phyloP scores from a whole-genome alignment of 1,140 invertebrate species.

The Venustaconcha ellipsiformis region DNA sequence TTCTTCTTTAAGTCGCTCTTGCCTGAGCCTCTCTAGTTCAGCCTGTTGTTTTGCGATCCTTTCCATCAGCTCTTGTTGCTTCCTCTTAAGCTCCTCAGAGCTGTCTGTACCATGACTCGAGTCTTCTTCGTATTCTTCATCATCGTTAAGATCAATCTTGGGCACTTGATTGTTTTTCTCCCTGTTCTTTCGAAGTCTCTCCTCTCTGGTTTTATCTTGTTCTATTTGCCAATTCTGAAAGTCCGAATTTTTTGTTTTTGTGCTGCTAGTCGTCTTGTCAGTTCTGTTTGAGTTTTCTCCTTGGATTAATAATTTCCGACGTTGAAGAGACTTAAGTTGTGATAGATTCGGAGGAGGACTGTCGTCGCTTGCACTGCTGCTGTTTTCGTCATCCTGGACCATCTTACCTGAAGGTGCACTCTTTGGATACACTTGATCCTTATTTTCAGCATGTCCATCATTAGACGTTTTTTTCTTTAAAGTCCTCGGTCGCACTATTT shows the following conservation, averaged over 20 bases:
- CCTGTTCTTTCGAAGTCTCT: not conserved
- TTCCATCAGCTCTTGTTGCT: slow-evolving; percentile 30
- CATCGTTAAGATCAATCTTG: slow-evolving; percentile 6
- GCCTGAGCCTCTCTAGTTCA: slow-evolving; percentile 19
- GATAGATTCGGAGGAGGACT: slow-evolving; percentile 16
- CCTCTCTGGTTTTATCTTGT: slow-evolving; percentile 35
- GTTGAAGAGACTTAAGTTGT: slow-evolving; percentile 21
- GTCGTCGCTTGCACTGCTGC: slow-evolving; percentile 13
- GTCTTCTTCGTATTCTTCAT: slow-evolving; percentile 14
- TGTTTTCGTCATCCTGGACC: not conserved
- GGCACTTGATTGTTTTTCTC: slow-evolving; percentile 1
- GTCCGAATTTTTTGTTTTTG: slow-evolving; percentile 31
- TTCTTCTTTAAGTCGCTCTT: slow-evolving; percentile 19
- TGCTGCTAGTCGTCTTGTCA: not conserved
- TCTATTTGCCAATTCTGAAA: slow-evolving; percentile 62
- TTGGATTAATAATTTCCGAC: slow-evolving; percentile 13
- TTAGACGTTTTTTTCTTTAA: slow-evolving; percentile 6
- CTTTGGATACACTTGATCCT: slow-evolving; percentile 15
- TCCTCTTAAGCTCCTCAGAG: slow-evolving; percentile 16
- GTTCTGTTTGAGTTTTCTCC: slow-evolving; percentile 1
- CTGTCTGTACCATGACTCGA: not conserved
- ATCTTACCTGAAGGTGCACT: slow-evolving; percentile 13
- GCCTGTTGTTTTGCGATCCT: slow-evolving; percentile 21
- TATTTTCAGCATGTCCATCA: slow-evolving; percentile 11
- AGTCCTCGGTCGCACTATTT: slow-evolving; percentile 27